These are phyloP conservation scores for Lasioglossum vierecki DNA, from an alignment of 2,888 invertebrate species.

Conservation along the genomic window DNA sequence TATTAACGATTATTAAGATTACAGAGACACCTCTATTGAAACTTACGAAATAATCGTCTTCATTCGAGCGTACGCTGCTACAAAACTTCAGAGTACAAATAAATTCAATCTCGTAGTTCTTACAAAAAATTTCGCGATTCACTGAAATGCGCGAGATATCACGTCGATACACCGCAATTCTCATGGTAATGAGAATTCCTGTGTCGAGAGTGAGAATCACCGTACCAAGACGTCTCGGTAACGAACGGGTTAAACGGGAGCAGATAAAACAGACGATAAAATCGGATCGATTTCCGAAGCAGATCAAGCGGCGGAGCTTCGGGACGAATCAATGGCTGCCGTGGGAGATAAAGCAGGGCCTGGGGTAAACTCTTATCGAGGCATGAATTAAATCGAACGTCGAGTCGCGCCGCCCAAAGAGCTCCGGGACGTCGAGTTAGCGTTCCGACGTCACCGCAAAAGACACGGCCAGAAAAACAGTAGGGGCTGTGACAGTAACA, in stretches of 20 bases:
- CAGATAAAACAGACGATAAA: neutral
- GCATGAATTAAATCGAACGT: constrained; percentile 4
- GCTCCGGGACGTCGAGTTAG: neutral
- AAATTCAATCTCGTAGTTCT: neutral
- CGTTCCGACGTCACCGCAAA: constrained; percentile 1
- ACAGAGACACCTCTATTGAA: neutral
- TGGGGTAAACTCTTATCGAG: neutral
- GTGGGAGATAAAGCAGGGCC: neutral
- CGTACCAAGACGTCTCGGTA: neutral
- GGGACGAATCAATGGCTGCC: neutral
- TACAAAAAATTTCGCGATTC: neutral
- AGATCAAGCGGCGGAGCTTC: neutral
- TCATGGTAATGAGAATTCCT: neutral
- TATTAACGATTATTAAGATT: neutral
- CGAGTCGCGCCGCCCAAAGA: neutral
- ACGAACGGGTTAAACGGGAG: neutral
- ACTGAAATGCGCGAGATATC: neutral
- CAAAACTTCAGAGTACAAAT: neutral
- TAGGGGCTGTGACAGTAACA: constrained; percentile 49
- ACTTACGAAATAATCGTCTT: neutral
- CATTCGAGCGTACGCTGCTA: neutral
- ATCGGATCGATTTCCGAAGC: neutral
- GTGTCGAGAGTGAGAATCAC: neutral
- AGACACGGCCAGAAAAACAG: neutral
- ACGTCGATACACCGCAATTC: neutral